phyloP scores from a whole-genome alignment of 1,140 invertebrate genomes.

The Drosophila tropicalis region DNA sequence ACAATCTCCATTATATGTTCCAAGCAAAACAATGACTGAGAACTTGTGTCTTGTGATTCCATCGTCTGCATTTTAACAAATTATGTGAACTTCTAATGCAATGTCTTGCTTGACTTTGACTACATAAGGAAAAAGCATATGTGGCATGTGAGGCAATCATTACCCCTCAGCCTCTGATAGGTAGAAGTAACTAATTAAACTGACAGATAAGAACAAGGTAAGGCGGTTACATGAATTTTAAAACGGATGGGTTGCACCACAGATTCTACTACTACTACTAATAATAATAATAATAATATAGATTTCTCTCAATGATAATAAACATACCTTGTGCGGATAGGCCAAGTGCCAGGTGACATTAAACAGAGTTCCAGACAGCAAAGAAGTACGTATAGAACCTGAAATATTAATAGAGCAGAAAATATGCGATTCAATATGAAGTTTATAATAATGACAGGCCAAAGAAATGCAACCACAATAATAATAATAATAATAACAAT shows the following conservation, averaged over 20 bases:
- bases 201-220: constrained; percentile 49
- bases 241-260: constrained; percentile 4
- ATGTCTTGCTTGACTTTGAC: constrained; percentile 61
- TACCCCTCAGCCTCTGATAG: constrained; percentile 34
- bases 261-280: neutral
- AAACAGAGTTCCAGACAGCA: constrained; percentile 91
- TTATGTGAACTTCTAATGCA: constrained; percentile 67
- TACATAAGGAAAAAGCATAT: neutral
- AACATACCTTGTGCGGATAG: constrained; percentile 95
- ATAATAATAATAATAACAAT: constrained; percentile 13
- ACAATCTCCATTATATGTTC: constrained; percentile 18
- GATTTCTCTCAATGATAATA: neutral
- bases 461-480: constrained; percentile 1
- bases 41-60: constrained; percentile 59
- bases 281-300: constrained; percentile 4
- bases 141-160: constrained; percentile 69
- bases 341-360: constrained; percentile 97
- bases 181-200: constrained; percentile 46
- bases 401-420: constrained; percentile 73
- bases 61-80: constrained; percentile 46
- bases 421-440: constrained; percentile 32
- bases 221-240: constrained; percentile 11
- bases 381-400: constrained; percentile 92
- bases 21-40: constrained; percentile 71
- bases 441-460: constrained; percentile 24